Base-by-base conservation (phyloP, 2,113 vertebrate genomes). In the Lipophrys pholis region DNA sequence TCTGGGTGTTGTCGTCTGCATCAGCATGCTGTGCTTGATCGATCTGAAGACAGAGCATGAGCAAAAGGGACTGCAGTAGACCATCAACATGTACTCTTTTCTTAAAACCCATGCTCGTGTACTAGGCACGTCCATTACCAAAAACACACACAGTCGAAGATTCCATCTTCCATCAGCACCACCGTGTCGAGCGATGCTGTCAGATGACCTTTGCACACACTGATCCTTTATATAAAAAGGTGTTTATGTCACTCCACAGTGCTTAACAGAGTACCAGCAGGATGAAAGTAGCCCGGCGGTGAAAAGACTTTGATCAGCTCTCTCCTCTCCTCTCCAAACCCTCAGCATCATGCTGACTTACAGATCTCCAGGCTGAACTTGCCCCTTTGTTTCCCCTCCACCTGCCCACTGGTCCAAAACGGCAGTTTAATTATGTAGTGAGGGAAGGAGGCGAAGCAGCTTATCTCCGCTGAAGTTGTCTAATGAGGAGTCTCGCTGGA, bases 231-330 rank as follows among this genome's bases (percentile, higher is more conserved):
- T 78, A 73, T 84, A 76, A 92, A 81, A 91, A 85, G 78, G 79
- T 87, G 85, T 92, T 92, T 87, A 78, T 84, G 77, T 38, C 39
- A 52, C 51, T 76, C 62, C 17, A 86, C 76, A 79, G 62, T 76
- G 71, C 76, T 81, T 90, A 85, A 84, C 90, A 85, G 77, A 90
- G 78, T n/a, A 87, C 88, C 64, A 89, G 89, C 90, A 92, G 90
- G 89, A 80, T 94, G 87, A 91, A 68, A 76, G 82, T 82, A 6
- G 81, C 55, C 63, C 53, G 46, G 82, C 69, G 14, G 80, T 80
- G 77, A 90, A 87, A 85, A 84, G 71, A 74, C 92, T 93, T 93
- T 94, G 93, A 93, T 94, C 93, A 89, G 70, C 71, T 63, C 85
- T 58, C 14, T 82, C 64, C 67, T 69, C 76, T 84, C 60, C 67